Base-by-base conservation (phyloP, 2,888 invertebrate genomes). In the Eledone cirrhosa region DNA sequence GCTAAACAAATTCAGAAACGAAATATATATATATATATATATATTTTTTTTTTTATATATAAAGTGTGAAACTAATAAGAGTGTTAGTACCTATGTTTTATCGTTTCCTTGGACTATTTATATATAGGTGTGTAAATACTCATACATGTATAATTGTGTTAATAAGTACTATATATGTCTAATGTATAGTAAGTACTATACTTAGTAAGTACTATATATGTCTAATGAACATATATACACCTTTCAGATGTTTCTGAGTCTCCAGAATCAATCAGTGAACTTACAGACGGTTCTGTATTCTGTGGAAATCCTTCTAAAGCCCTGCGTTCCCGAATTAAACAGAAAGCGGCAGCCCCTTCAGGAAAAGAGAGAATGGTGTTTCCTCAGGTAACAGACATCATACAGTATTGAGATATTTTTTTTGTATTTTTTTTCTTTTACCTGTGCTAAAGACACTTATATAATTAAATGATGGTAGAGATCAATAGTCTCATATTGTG, bases 281-380 rank as follows among this genome's bases (percentile, higher is more conserved):
- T 90, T 53, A 90, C 90, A 0, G 80, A 86, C 48, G 90, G 90
- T 14, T 83, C 78, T 41, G 88, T 90, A 1, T 88, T 91, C 7
- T 91, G 90, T 85, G 91, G 91, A 22, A 90, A 90, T 80, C 89
- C 90, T 11, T 88, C 89, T n/a, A 87, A 87, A 83, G 90, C 90
- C n/a, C 83, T 91, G 75, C 80, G 87, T 75, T 83, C 86, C n/a
- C 81, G 89, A 59, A 80, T 84, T 65, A 83, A 84, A 65, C 80
- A 82, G 19, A 80, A 82, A 47, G 81, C 82, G n/a, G 82, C 81
- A n/a, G 77, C 81, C 7, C 79, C 78, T 77, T 53, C 74, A 33
- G 41, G 67, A 75, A 78, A 69, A 14, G 79, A 80, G 24, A 33
- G 65, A 24, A 80, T 77, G 47, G 48, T 79, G 48, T 80, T 80